A percentile compares a stretch with the other conserved stretches of the same genome.
These are phyloP conservation scores for Scrobipalpa atriplicella DNA, from an alignment of 2,888 invertebrate genomes.

Conservation along the genomic window DNA sequence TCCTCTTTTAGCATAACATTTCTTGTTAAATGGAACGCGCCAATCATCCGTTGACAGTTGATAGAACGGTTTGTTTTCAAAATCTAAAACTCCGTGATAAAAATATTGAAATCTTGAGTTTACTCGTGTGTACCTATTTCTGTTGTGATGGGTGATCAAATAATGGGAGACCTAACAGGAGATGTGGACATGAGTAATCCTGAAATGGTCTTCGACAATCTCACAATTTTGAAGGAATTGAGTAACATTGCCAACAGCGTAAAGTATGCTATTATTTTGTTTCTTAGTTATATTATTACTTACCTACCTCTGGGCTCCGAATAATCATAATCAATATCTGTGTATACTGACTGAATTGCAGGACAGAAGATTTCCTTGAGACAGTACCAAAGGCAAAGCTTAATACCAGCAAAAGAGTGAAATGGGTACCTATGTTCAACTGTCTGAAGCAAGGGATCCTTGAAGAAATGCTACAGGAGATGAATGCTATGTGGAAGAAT, in stretches of 20 bases:
- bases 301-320: not conserved
- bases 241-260: constrained; percentile 70
- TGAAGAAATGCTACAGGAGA: constrained; percentile 70
- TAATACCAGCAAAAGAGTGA: constrained; percentile 50
- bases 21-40: not conserved
- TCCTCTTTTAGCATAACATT: not conserved
- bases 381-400: constrained; percentile 70
- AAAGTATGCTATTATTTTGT: constrained; percentile 49
- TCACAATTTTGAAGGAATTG: constrained; percentile 70
- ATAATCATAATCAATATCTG: not conserved
- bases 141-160: constrained; percentile 3
- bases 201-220: constrained; percentile 65
- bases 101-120: not conserved
- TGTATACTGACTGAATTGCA: constrained; percentile 38
- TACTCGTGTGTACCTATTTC: not conserved
- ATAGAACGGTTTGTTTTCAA: not conserved
- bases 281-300: constrained; percentile 22
- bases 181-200: constrained; percentile 57
- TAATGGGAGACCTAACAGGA: constrained; percentile 46
- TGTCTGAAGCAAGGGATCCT: constrained; percentile 69
- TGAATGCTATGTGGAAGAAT: constrained; percentile 72
- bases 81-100: not conserved
- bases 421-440: constrained; percentile 75
- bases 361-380: constrained; percentile 75
- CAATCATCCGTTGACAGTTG: not conserved